Percentiles rank a stretch among this genome's conserved stretches.
These are phyloP conservation scores for Xenentodon cancila DNA, from an alignment of 2,797 vertebrate species.

Conservation along the genomic window DNA sequence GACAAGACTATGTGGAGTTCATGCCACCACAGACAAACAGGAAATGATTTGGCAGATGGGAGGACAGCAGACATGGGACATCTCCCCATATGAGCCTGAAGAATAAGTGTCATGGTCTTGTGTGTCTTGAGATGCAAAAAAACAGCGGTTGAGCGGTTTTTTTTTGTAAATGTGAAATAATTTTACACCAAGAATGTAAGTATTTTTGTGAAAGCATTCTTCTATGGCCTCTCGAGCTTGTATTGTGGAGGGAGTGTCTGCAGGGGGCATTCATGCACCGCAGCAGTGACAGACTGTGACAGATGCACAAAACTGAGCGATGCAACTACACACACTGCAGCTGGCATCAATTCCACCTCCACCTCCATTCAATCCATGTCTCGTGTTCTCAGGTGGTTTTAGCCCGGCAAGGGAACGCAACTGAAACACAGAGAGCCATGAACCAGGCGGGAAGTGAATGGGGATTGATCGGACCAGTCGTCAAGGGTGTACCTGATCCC, in stretches of 20 bases:
- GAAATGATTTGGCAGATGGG: slow-evolving; percentile 63
- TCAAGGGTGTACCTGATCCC: slow-evolving; percentile 43
- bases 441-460: slow-evolving; percentile 34
- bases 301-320: slow-evolving; percentile 53
- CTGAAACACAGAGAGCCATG: slow-evolving; percentile 27
- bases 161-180: background rate
- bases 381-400: slow-evolving; percentile 3
- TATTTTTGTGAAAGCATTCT: background rate
- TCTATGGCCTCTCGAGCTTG: slow-evolving; percentile 17
- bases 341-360: slow-evolving; percentile 58
- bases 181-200: background rate
- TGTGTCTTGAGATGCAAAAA: background rate
- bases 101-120: slow-evolving; percentile 11
- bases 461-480: slow-evolving; percentile 51
- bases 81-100: slow-evolving; percentile 60
- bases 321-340: slow-evolving; percentile 43
- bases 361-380: slow-evolving; percentile 36
- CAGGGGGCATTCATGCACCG: slow-evolving; percentile 73
- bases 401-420: slow-evolving; percentile 38
- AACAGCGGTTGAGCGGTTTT: background rate
- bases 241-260: slow-evolving; percentile 51
- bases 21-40: slow-evolving; percentile 73
- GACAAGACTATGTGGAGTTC: slow-evolving; percentile 70
- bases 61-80: slow-evolving; percentile 63
- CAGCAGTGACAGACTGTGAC: slow-evolving; percentile 56